Evolutionary conservation across 2,888 invertebrate species (phyloP).

Genomic region (Muschampia plurimacula): DNA sequence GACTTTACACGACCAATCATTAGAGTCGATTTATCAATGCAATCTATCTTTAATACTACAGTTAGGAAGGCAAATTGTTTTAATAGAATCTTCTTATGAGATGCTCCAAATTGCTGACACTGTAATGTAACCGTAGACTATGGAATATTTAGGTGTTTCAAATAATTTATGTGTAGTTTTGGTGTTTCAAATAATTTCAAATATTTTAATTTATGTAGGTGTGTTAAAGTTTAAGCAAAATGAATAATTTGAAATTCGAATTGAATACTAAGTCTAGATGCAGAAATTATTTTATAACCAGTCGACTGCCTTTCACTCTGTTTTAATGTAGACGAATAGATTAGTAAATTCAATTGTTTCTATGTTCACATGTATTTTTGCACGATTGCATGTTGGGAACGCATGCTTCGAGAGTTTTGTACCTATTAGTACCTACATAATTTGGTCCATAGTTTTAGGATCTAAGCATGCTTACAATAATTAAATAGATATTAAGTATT

Average conservation of each 20-base stretch:
- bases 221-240: too few species aligned
- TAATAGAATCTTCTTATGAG: not conserved
- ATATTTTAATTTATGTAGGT: too few species aligned
- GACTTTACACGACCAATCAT: not conserved
- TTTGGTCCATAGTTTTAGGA: not conserved
- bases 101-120: not conserved
- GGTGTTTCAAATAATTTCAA: too few species aligned
- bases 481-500: not conserved
- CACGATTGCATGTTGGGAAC: not conserved
- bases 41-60: not conserved
- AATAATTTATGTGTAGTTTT: too few species aligned
- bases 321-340: not conserved
- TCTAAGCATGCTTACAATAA: not conserved
- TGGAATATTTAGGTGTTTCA: not conserved
- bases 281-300: not conserved
- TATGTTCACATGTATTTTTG: not conserved
- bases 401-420: not conserved
- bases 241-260: too few species aligned
- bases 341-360: not conserved
- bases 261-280: too few species aligned
- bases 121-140: slow-evolving; percentile 3
- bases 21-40: slow-evolving; percentile 9
- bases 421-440: not conserved
- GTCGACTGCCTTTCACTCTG: not conserved
- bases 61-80: slow-evolving; percentile 5